Conservation (phyloP, 1,140 invertebrate species). For the Euglossa dilemma region DNA sequence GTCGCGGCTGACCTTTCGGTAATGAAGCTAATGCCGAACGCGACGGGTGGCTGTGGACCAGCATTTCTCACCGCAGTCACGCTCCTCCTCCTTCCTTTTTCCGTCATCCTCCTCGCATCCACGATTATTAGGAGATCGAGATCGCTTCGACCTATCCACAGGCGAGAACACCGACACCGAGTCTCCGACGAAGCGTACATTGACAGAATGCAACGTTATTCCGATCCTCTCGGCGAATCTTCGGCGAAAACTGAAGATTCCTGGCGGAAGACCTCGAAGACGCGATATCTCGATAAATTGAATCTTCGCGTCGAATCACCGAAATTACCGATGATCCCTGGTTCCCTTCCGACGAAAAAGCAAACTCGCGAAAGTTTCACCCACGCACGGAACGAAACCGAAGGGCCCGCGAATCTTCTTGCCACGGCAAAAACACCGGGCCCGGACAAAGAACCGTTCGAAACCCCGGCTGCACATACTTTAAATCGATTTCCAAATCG, state of each 20-base stretch:
- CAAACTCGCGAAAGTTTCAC: not conserved
- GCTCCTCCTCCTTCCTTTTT: not conserved
- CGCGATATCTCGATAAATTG: too few species aligned
- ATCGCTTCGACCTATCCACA: not conserved
- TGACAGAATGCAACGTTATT: too few species aligned
- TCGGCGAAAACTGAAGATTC: too few species aligned
- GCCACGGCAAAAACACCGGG: not conserved
- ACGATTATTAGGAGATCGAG: constrained; percentile 16
- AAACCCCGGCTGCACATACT: not conserved
- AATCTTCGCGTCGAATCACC: too few species aligned
- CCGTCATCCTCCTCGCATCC: not conserved
- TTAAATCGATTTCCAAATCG: constrained; percentile 37
- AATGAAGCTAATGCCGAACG: constrained; percentile 51
- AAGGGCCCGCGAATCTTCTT: not conserved
- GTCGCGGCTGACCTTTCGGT: constrained; percentile 50
- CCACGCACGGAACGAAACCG: not conserved
- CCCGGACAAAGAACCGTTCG: not conserved
- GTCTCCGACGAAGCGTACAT: too few species aligned
- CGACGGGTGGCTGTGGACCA: constrained; percentile 41
- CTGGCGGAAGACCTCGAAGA: too few species aligned
- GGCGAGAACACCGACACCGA: too few species aligned
- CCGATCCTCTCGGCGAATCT: too few species aligned
- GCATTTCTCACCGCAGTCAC: constrained; percentile 32
- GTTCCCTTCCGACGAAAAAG: too few species aligned
- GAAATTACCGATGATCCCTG: too few species aligned